These are phyloP conservation scores for Cuculus canorus DNA, from an alignment of 2,797 vertebrate species.

Conservation along the genomic window DNA sequence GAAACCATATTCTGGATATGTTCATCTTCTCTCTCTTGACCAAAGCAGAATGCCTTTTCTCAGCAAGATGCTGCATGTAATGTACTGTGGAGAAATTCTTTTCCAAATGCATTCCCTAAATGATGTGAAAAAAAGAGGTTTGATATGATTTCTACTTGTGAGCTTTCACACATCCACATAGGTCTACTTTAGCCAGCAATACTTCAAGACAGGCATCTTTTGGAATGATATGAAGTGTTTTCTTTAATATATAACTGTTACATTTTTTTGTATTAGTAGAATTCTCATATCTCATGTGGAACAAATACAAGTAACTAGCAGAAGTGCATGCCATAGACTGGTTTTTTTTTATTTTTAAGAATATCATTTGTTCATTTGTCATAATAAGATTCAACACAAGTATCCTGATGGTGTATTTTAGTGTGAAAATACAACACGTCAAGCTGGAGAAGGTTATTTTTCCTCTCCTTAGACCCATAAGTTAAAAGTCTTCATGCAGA, in stretches of 20 bases:
- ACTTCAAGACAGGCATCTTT: background rate
- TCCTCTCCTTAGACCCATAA: background rate
- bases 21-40: background rate
- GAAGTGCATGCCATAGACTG: accelerated
- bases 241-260: background rate
- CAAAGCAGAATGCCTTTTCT: background rate
- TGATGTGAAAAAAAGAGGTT: background rate
- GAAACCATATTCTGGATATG: background rate
- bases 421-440: background rate
- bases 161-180: background rate
- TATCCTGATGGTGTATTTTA: background rate
- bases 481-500: background rate
- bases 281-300: background rate
- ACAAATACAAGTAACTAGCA: background rate
- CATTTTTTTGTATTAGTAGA: background rate
- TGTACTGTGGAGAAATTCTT: background rate
- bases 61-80: background rate
- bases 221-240: background rate
- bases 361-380: background rate
- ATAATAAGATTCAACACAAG: background rate
- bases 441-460: background rate
- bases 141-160: background rate
- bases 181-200: background rate
- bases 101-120: background rate
- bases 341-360: background rate